These are phyloP conservation scores for Thalassarche chlororhynchos DNA, from an alignment of 2,113 vertebrate genomes.

Conservation along the genomic window DNA sequence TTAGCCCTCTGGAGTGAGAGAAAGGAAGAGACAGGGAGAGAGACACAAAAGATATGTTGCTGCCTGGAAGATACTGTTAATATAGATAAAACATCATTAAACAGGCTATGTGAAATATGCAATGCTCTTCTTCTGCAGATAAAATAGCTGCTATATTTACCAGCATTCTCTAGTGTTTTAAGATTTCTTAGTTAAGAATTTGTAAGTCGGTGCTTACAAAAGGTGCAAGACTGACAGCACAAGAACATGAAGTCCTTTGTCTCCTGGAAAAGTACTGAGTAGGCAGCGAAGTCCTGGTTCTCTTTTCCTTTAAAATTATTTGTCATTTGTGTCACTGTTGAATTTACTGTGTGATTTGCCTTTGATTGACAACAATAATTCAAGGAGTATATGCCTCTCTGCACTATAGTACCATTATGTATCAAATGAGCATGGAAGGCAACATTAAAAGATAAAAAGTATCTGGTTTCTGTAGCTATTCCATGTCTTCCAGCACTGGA, in stretches of 20 bases:
- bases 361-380: conserved; percentile 51
- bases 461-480: not conserved
- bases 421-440: not conserved
- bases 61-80: not conserved
- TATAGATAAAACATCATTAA: conserved; percentile 25
- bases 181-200: not conserved
- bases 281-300: conserved; percentile 10
- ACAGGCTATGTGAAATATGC: not conserved
- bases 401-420: not conserved
- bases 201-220: not conserved
- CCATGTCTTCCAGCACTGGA: not conserved
- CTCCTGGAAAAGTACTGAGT: conserved; percentile 50
- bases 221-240: conserved; percentile 39
- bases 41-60: not conserved
- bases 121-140: not conserved
- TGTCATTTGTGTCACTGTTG: conserved; percentile 14
- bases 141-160: conserved; percentile 52
- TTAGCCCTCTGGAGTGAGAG: not conserved
- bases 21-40: not conserved
- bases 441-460: not conserved
- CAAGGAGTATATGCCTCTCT: not conserved
- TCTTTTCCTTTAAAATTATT: conserved; percentile 45
- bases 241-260: conserved; percentile 24
- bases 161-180: conserved; percentile 7
- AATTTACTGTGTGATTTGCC: conserved; percentile 10